Evolutionary conservation across 2,797 vertebrate species (phyloP), one percentile per base, ranked within the genome.

Genomic region (Microcaecilia unicolor): DNA sequence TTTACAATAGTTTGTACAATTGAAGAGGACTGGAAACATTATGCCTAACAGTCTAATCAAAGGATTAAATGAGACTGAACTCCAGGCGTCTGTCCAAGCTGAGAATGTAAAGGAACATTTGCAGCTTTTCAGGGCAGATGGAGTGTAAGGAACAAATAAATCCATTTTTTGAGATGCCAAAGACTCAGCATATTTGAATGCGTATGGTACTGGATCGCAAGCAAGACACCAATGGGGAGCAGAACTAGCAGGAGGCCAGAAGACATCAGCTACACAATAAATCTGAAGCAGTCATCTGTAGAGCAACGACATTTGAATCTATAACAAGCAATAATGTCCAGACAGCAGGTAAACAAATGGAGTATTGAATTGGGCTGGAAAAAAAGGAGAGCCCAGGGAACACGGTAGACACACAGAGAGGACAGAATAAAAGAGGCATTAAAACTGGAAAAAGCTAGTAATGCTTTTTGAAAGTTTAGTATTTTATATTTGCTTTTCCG

Each of bases 161-260:
- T 74, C 61, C 70, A 69, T 44, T 62, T n/a, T 70, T 73, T 64
- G 58, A 73, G 78, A 75, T 65, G 70, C 34, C 59, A 55, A 61
- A 55, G 60, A 70, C n/a, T 61, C 43, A 58, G 45, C 55, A 74
- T 55, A 51, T 58, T 69, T 47, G 41, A 56, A 58, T 70, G 53
- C 63, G 52, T 60, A 37, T 52, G 55, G 48, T 42, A 33, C 34
- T 63, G 62, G 48, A 59, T 56, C 31, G 55, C 42, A 55, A 49
- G 67, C 44, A 52, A 53, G 48, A 32, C 15, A 4, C 29, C 18
- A 20, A 3, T 44, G 41, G 41, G 27, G 43, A 45, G 37, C 3
- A 6, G 30, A 28, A 36, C 33, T 34, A 47, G 34, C 2, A 21
- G 28, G 19, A 50, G 27, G 23, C 33, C 26, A 2, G 30, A 48